Base-by-base conservation (phyloP, 2,797 vertebrate genomes). In the Ctenopoma kingsleyae region DNA sequence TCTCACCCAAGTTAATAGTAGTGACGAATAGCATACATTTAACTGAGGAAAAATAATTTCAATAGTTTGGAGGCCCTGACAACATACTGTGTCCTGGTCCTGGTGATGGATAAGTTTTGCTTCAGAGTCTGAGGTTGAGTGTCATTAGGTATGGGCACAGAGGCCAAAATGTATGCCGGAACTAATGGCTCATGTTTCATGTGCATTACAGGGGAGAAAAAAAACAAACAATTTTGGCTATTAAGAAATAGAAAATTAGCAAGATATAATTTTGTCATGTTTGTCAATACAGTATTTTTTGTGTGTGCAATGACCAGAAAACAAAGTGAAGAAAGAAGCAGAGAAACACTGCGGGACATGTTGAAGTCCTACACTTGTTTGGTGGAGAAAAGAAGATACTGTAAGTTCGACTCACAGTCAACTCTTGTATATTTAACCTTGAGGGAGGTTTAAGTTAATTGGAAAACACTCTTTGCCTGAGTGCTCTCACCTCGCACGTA, bases 351-450 rank as follows among this genome's bases (percentile, higher is more conserved):
- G 58, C 4, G 41, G 66, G 56, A 73, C 40, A 20, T 6, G 36
- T 2, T 23, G 13, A 51, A 54, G 67, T 73, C 76, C 57, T 71
- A 66, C 55, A 30, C 56, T 70, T 4, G 4, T 67, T 74, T 76
- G 81, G 74, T 81, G 10, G 41, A 81, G 64, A 44, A 66, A 38
- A 82, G 64, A 44, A 67, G 65, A 50, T 56, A 48, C 41, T 59
- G 71, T 32, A 47, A 78, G 70, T 85, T 84, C n/a, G 50, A 70
- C 77, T 85, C 77, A 63, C 67, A 81, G 78, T 84, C 82, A 78
- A 84, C 78, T 80, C 71, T 88, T 84, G 82, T 88, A 86, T 83
- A 73, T 87, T 89, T 90, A 87, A 92, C 89, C 84, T 92, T 90
- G 73, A 82, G 80, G 85, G 78, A 87, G 79, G 82, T 91, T 92